These are phyloP conservation scores for Neomicropteryx cornuta DNA, from an alignment of 1,140 invertebrate species.

Conservation along the genomic window DNA sequence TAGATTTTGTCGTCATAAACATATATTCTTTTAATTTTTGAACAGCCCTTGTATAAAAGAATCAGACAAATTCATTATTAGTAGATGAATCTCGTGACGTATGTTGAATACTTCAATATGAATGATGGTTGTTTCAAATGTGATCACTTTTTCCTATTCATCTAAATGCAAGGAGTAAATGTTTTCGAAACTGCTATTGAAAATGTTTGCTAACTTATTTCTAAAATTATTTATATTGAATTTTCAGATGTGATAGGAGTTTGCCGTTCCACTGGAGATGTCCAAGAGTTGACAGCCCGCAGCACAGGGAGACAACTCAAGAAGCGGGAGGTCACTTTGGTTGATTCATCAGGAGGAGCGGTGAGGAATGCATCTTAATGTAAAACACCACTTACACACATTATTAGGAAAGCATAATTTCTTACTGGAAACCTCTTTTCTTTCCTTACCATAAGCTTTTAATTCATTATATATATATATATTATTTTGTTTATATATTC, in stretches of 20 bases:
- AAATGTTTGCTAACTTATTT: too few relatives aligned
- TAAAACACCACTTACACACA: too few relatives aligned
- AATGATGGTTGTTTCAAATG: too few relatives aligned
- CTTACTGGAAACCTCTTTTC: too few relatives aligned
- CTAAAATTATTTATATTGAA: conserved; percentile 17
- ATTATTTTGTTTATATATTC: neutral
- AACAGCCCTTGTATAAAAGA: too few relatives aligned
- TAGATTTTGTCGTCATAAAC: too few relatives aligned
- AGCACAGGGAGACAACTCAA: conserved; percentile 72
- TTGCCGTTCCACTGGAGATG: conserved; percentile 62
- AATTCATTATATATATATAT: neutral
- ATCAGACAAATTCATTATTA: neutral
- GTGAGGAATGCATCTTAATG: conserved; percentile 42
- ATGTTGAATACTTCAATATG: too few relatives aligned
- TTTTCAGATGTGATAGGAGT: conserved; percentile 83
- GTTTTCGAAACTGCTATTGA: too few relatives aligned
- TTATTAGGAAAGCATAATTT: too few relatives aligned
- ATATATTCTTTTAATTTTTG: too few relatives aligned
- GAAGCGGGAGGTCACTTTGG: conserved; percentile 80
- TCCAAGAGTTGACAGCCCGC: conserved; percentile 59
- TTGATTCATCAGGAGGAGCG: conserved; percentile 73
- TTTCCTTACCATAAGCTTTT: neutral
- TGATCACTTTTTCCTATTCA: too few relatives aligned
- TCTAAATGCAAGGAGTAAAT: too few relatives aligned
- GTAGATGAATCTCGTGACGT: conserved; percentile 3